Evolutionary conservation across 2,797 vertebrate genomes (phyloP), one percentile per base, ranked within the genome.

Genomic region (Myiotriccus ornatus): DNA sequence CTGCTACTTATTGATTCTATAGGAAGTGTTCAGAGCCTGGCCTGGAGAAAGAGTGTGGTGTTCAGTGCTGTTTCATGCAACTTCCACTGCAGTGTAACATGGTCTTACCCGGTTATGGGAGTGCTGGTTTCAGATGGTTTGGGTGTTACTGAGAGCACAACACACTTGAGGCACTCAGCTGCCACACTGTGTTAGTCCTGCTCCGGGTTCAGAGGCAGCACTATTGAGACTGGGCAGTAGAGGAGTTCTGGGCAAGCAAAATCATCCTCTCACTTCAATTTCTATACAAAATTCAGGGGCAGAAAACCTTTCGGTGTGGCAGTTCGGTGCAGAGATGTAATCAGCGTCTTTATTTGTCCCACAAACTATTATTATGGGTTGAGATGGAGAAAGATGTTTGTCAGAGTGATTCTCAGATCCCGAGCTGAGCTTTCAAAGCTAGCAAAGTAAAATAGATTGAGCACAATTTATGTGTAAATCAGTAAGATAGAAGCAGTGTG

Each of bases 391-490:
- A 95, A 83, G 37, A 52, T 12, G 6, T 70, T 89, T 80, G 49
- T 79, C 73, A 68, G 64, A 69, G 37, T 12, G 49, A 70, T 85
- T 89, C 65, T 84, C 73, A 68, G 64, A 83, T 83, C 64, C 34
- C 76, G 77, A 71, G 56, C 39, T 64, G 79, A 91, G 32, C 62
- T 93, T 93, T 87, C 64, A 80, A 84, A 93, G 60, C 46, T 74
- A 93, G 62, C 39, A 89, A 91, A 91, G 74, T 67, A 84, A 94
- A 93, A 63, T 23, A 84, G 93, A 87, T 35, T 21, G 18, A 60
- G 32, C 25, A 73, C 32, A 67, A 63, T 80, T 93, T 76, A 41
- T 63, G 46, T 75, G 47, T 32, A 81, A 90, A 80, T 94, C 69
- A 34, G 28, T 65, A 65, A 91, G 60, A 77, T 13, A 71, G 14